Percentiles rank a stretch among this genome's conserved stretches.
phyloP scores from a whole-genome alignment of 1,140 invertebrate species.

The Arion vulgaris region DNA sequence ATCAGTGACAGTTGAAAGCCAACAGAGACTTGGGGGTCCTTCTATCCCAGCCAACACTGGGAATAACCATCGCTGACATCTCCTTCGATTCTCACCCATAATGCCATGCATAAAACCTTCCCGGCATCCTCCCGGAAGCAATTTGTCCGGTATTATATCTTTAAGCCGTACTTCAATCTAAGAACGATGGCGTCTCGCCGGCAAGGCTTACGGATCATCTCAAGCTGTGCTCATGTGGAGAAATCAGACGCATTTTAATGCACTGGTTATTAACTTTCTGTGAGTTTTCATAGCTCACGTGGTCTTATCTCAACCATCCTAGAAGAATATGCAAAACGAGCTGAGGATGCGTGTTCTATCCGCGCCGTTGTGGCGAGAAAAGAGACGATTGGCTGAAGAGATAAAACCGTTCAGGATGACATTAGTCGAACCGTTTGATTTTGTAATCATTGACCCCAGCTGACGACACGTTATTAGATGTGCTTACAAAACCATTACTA shows the following conservation, averaged over 20 bases:
- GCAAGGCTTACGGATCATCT: conserved; percentile 38
- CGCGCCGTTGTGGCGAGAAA: conserved; percentile 13
- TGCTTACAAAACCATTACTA: conserved; percentile 28
- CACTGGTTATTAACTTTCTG: conserved; percentile 54
- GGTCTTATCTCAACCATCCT: conserved; percentile 45
- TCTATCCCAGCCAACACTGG: not conserved
- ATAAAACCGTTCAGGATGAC: conserved; percentile 26
- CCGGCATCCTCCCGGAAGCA: conserved; percentile 40
- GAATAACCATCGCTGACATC: conserved; percentile 14
- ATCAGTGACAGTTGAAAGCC: conserved; percentile 8
- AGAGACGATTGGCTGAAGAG: conserved; percentile 30
- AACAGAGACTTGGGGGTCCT: not conserved
- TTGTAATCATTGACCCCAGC: conserved; percentile 19
- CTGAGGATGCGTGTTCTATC: conserved; percentile 23
- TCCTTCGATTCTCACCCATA: conserved; percentile 25
- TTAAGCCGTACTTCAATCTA: conserved; percentile 42
- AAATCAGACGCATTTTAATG: conserved; percentile 54
- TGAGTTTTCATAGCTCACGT: conserved; percentile 50
- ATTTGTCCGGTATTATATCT: conserved; percentile 52
- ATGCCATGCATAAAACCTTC: conserved; percentile 9
- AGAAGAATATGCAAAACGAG: conserved; percentile 37
- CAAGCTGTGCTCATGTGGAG: conserved; percentile 37
- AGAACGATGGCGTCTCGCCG: conserved; percentile 32
- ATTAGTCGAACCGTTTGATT: conserved; percentile 10
- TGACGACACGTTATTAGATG: conserved; percentile 37